Base-by-base conservation (phyloP, 2,888 invertebrate species). In the Pediacus dermestoides region DNA sequence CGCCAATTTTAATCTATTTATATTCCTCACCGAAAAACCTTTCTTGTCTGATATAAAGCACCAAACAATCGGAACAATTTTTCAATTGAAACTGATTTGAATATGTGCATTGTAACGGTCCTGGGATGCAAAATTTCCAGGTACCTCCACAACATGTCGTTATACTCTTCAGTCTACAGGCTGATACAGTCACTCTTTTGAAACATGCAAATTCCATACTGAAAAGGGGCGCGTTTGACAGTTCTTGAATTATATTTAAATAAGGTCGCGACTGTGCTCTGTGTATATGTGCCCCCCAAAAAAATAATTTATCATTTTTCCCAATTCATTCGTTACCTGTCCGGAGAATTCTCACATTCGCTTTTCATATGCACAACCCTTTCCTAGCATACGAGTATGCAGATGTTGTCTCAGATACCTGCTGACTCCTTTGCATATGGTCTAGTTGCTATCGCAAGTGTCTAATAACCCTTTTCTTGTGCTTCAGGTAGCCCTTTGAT, bases 191-290 rank as follows among this genome's bases (percentile, higher is more conserved):
- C n/a, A n/a, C n/a, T n/a, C n/a, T n/a, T 50, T 46, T 39, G 33
- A 44, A 44, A 50, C 64, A 67, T 65, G 66, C 64, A 64, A 66
- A 66, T 66, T 61, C 56, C 53, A 52, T 54, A n/a, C n/a, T n/a
- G n/a, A n/a, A 53, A 53, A 60, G 63, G 64, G 64, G 60, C n/a
- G n/a, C 60, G 62, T 62, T 63, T 66, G 67, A 66, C 64, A 67
- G 63, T 64, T 66, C 57, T 55, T 63, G 65, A 67, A 67, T 66
- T 58, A 66, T 66, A 67, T 66, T 67, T 62, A 66, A 64, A 65
- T 64, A 55, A 63, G 61, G 57, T 51, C 60, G 56, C 56, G 52
- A 46, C 49, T 50, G 52, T 48, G 48, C 52, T 49, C 52, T 50
- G 53, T 47, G 28, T 13, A 13, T 28, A 14, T 28, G 28, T 12